Percentiles rank a stretch among this genome's conserved stretches.
These are phyloP conservation scores for Rachycentron canadum DNA, from an alignment of 2,797 vertebrate genomes.

Conservation along the genomic window DNA sequence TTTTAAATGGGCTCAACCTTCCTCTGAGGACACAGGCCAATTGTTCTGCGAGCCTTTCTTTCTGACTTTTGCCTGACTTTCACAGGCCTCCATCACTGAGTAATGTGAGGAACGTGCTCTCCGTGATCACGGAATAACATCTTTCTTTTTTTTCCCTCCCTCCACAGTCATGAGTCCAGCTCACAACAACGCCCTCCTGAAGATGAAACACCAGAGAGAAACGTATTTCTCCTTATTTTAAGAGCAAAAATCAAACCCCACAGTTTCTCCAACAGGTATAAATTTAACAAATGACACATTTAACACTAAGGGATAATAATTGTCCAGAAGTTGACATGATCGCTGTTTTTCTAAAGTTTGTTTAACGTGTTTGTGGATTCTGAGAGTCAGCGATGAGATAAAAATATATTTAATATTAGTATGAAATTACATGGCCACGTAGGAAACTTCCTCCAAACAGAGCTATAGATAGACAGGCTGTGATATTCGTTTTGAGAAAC, in stretches of 20 bases:
- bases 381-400: constrained; percentile 2
- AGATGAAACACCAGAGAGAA: constrained; percentile 8
- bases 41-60: constrained; percentile 52
- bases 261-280: neutral
- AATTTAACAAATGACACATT: constrained; percentile 33
- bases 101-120: constrained; percentile 27
- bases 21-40: constrained; percentile 69
- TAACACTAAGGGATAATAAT: constrained; percentile 18
- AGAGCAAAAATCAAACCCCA: constrained; percentile 19
- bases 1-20: constrained; percentile 70
- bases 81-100: constrained; percentile 54
- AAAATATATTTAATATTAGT: neutral
- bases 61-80: constrained; percentile 64
- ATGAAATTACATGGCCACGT: too few species aligned
- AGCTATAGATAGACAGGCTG: too few species aligned
- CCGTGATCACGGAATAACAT: neutral
- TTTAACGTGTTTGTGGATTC: constrained; percentile 23
- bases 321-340: constrained; percentile 15
- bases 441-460: too few species aligned
- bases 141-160: constrained; percentile 7
- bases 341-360: constrained; percentile 35
- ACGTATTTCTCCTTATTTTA: neutral
- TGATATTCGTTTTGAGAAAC: too few species aligned
- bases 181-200: constrained; percentile 19
- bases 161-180: constrained; percentile 28